These are phyloP conservation scores for Macropodus opercularis DNA, from an alignment of 2,797 vertebrate species.

Conservation along the genomic window DNA sequence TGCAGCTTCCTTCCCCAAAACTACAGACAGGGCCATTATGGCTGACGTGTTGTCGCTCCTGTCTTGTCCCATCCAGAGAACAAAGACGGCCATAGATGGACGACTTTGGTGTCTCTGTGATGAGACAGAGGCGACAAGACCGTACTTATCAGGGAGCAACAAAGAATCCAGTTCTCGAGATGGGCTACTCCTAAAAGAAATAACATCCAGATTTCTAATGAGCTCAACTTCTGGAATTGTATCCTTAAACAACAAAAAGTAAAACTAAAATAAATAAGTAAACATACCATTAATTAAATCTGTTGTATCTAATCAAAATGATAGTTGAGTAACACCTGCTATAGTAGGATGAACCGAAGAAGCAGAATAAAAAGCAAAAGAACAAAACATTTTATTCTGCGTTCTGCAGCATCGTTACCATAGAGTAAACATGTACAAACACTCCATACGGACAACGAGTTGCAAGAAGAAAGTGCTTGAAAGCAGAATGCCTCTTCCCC, in stretches of 20 bases:
- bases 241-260: too few species aligned
- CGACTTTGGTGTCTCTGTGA: conserved; percentile 52
- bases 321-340: too few species aligned
- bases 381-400: too few species aligned
- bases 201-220: neutral
- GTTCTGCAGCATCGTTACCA: too few species aligned
- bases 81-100: conserved; percentile 88
- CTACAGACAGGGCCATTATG: conserved; percentile 84
- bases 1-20: conserved; percentile 74
- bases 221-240: too few species aligned
- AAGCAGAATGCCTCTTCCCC: conserved; percentile 12
- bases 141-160: neutral
- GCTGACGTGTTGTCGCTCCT: conserved; percentile 77
- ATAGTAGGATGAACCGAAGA: too few species aligned
- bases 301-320: too few species aligned
- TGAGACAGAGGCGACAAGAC: neutral
- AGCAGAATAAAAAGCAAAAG: too few species aligned
- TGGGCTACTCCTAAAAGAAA: neutral
- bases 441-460: neutral
- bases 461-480: conserved; percentile 13
- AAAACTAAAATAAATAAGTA: too few species aligned
- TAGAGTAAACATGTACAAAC: too few species aligned
- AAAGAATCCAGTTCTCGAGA: neutral
- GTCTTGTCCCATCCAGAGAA: conserved; percentile 82
- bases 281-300: too few species aligned